Evolutionary conservation across 35 echinoderm and acorn worm genomes (phyloP).

Genomic region (Holothuria glaberrima): DNA sequence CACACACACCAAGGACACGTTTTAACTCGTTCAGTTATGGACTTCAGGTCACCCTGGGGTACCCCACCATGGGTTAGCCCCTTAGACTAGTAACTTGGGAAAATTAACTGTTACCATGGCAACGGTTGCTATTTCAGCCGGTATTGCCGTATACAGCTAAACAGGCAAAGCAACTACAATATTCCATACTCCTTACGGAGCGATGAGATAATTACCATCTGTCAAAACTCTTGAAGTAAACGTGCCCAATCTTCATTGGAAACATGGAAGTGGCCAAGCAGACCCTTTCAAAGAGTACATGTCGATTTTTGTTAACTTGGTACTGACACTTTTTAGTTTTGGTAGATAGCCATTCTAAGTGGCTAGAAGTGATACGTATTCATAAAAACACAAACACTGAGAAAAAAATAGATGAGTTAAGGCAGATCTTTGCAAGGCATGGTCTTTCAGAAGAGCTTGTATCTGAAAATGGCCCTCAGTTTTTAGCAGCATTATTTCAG

Average conservation of each 20-base stretch:
- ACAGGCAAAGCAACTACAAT: too few species aligned
- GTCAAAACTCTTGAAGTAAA: constrained; percentile 23
- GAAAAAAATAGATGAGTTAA: constrained; percentile 4
- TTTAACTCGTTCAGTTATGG: too few species aligned
- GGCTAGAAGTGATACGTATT: constrained; percentile 34
- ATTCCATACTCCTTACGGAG: too few species aligned
- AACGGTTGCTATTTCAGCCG: too few species aligned
- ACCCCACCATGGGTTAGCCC: too few species aligned
- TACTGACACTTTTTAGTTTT: constrained; percentile 32
- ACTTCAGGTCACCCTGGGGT: too few species aligned
- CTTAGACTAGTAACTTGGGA: too few species aligned
- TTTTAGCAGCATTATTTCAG: constrained; percentile 14
- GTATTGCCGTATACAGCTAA: too few species aligned
- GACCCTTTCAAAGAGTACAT: constrained; percentile 38
- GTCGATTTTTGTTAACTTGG: constrained; percentile 43
- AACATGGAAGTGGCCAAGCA: constrained; percentile 32
- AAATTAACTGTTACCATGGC: too few species aligned
- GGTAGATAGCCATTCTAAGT: constrained; percentile 58
- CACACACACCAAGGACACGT: too few species aligned
- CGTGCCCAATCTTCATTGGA: constrained; percentile 13
- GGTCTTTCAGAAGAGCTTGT: constrained; percentile 40
- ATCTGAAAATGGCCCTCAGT: constrained; percentile 55
- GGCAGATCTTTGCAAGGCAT: constrained; percentile 7
- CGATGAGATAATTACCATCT: too few species aligned
- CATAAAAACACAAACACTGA: constrained; percentile 37